A percentile compares a stretch with the other conserved stretches of the same genome.
phyloP scores from a whole-genome alignment of 2,113 vertebrate species.

The Eublepharis macularius region DNA sequence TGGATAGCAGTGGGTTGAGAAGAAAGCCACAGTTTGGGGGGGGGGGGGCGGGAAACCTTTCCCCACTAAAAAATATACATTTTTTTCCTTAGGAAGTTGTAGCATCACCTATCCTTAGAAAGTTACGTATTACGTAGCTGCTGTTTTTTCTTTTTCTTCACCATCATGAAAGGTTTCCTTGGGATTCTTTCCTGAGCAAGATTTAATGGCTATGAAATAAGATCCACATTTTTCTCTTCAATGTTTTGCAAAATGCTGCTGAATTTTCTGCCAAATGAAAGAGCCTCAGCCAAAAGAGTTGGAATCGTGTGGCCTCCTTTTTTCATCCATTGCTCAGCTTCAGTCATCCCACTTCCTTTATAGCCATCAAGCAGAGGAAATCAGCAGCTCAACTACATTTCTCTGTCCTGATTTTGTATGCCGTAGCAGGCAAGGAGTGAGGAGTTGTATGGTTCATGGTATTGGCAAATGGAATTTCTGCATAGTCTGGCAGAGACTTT shows the following conservation, averaged over 20 bases:
- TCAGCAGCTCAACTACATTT: neutral
- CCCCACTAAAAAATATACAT: no score
- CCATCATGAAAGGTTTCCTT: neutral
- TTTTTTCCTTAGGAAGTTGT: neutral
- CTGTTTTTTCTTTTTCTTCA: slow-evolving; percentile 1
- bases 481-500: neutral
- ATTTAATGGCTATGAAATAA: neutral
- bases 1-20: rapidly evolving
- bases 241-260: neutral
- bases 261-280: neutral
- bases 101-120: neutral
- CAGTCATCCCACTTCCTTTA: neutral
- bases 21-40: neutral
- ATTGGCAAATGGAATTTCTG: neutral
- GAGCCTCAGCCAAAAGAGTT: neutral
- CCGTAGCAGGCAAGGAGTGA: neutral
- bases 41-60: no score
- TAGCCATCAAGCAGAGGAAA: neutral
- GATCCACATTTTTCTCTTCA: neutral
- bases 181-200: neutral
- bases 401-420: neutral
- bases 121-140: neutral
- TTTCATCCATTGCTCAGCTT: neutral
- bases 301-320: rapidly evolving
- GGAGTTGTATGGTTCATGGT: neutral